Evolutionary conservation across 1,140 invertebrate species (phyloP), one percentile per base, ranked within the genome.

Genomic region (Paralvinella palmiformis): DNA sequence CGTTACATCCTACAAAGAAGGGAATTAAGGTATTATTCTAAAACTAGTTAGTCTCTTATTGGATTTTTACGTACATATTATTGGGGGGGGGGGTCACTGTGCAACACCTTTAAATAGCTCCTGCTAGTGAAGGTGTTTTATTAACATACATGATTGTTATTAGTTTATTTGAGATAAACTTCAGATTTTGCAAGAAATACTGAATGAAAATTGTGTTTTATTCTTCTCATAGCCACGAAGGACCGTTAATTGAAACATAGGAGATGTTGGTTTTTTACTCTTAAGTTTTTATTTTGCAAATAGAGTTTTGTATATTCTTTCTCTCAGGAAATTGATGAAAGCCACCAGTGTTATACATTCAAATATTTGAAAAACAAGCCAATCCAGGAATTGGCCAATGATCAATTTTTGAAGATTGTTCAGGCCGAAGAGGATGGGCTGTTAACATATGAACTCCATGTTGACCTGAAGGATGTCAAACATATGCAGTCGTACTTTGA

Each of bases 321-420:
- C 3, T 41, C 32, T 13, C 29, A 66, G 64, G 64, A 61, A 29
- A 83, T 85, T 57, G 83, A 84, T 67, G 96, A 99, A 81, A 88
- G 88, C 66, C 94, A 98, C 80, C 85, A 88, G 0, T 90, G 91
- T 64, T 86, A 74, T 77, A 85, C 85, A 3, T 87, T 96, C 84
- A 98, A 98, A 73, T 99, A 97, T 77, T 72, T 99, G 6, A 92
- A 91, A 73, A 90, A 93, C 72, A 99, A 99, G 77, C 95, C 95
- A 0, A 91, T 99, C 0, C 84, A 88, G 10, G 91, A 96, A 77
- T 81, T 99, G 7, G 85, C 86, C 4, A 89, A 88, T 1, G 96
- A 98, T 70, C 91, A 96, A 74, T 99, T 90, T 79, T 81, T 99
- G 17, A 75, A 74, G 48, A 66, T 80, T 3, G 57, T 63, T 29